Base-by-base conservation (phyloP, 2,888 invertebrate species). In the Cantharis lateralis region DNA sequence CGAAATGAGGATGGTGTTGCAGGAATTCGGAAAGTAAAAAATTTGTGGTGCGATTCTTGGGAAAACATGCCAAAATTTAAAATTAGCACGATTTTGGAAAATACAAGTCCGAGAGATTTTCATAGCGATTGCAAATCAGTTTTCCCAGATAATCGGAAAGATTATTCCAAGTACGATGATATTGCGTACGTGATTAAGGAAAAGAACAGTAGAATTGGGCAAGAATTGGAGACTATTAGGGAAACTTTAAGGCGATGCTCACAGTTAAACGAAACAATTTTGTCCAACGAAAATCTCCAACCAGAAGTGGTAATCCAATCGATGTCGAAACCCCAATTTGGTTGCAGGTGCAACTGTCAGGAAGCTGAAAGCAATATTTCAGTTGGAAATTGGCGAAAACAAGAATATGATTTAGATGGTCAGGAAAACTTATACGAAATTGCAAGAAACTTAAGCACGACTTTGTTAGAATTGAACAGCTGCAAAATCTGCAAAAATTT, bases 361-460 rank as follows among this genome's bases (percentile, higher is more conserved):
- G 9, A 24, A 24, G 24, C 9, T 24, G 24, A 4, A 10, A 28
- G 1, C 10, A 28, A 28, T 2, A 28, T 10, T 10, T 11, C 26
- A 1, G 26, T 10, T 11, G 26, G 10, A 2, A 10, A 28, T 28
- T 28, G 26, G 10, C 26, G 3, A 28, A 28, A 24, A 24, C 24
- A 0, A 9, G 7, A 3, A 1, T 10, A 28, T 28, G 10, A 28
- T 48, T n/a, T n/a, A 0, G n/a, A 48, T 1, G 2, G 7, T 0
- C 5, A 48, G n/a, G 48, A 70, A 26, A 82, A 81, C 61, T 77
- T 86, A 13, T 80, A 83, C 26, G 80, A 80, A 15, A 85, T 87
- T 62, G 86, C 87, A 4, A 81, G 86, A 75, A 84, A 85, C 72
- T 78, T 87, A 24, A 86, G 86, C 69, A 82, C 83, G 79, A 85